Base-by-base conservation (phyloP, 2,113 vertebrate species). In the Sorex fumeus region DNA sequence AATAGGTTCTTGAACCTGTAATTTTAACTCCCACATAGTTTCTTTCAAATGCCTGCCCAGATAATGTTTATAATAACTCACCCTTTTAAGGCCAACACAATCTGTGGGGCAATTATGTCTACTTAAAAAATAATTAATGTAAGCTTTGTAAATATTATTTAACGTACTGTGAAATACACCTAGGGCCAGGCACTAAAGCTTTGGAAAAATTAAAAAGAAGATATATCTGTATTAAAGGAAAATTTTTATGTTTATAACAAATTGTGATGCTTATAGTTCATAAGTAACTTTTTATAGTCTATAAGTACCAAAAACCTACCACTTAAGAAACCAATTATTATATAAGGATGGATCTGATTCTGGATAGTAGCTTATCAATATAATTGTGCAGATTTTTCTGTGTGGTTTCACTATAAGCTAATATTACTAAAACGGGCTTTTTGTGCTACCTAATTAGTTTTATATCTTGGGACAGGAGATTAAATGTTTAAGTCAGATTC, bases 21-120 rank as follows among this genome's bases (percentile, higher is more conserved):
- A 98, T 97, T 98, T 97, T 95, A 93, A 96, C 97, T 97, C 98
- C 98, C 90, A 98, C 97, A 13, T 95, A 97, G 90, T 97, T 97
- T 98, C 97, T 97, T 97, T 94, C 95, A 98, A 96, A 93, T 97
- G 94, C 95, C 96, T 97, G 94, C 93, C 95, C 80, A 95, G 95
- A 97, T 60, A 95, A 78, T 95, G 79, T 96, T 98, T 96, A 94
- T 92, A 96, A 94, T 91, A 95, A 86, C 60, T 97, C 95, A 96
- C 91, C 57, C 93, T 81, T 93, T 96, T 95, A 88, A 97, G 97
- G 94, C 87, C 81, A 0, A 95, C 77, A 95, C 36, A 92, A 90
- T 25, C 23, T 69, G 6, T 83, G 72, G 11, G 77, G 90, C 87
- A 95, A 95, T 77, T 96, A 96, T 78, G 18, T 25, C 80, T 94